Conservation (phyloP, 1,140 invertebrate genomes). For the Phymastichus coffea region DNA sequence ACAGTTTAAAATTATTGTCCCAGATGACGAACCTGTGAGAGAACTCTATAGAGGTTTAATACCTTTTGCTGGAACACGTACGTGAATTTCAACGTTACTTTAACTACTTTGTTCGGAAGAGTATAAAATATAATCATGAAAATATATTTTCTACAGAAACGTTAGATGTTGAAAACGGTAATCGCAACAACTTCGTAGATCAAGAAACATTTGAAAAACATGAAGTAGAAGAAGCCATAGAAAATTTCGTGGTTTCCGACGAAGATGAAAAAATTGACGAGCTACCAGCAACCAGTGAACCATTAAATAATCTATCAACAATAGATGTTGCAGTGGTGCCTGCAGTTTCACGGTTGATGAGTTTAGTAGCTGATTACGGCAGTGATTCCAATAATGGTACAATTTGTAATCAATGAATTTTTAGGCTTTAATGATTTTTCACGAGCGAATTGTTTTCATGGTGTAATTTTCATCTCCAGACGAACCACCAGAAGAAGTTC, state of each 20-base stretch:
- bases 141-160: constrained; percentile 3
- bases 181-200: constrained; percentile 1
- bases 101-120: not conserved
- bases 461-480: constrained; percentile 36
- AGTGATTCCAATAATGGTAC: constrained; percentile 43
- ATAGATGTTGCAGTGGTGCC: not conserved
- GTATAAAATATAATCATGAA: not conserved
- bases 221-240: constrained; percentile 24
- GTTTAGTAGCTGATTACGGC: constrained; percentile 46
- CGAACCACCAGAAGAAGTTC: constrained; percentile 45
- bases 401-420: not conserved
- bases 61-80: constrained; percentile 45
- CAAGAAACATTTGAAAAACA: not conserved
- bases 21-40: not conserved
- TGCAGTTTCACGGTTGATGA: constrained; percentile 19
- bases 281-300: not conserved
- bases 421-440: too few relatives aligned
- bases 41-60: constrained; percentile 40
- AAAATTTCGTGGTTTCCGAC: constrained; percentile 10
- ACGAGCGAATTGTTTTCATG: too few relatives aligned
- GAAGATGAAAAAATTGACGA: not conserved
- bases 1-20: not conserved
- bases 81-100: constrained; percentile 26
- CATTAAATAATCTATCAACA: not conserved
- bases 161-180: not conserved